Evolutionary conservation across 2,888 invertebrate species (phyloP), one percentile per base, ranked within the genome.

Genomic region (Pristionchus arcanus): DNA sequence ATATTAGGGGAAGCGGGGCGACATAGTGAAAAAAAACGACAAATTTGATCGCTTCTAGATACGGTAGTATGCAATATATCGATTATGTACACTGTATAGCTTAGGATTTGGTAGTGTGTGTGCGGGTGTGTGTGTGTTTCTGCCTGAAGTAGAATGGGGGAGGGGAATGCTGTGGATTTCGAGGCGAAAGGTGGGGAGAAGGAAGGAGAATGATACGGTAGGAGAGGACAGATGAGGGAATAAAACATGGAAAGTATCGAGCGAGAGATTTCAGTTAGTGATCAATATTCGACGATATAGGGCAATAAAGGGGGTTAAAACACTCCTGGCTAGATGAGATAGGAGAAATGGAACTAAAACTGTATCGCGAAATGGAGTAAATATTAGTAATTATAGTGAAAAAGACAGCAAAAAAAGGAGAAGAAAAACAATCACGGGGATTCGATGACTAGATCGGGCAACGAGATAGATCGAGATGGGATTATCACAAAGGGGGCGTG

Each of bases 51-150:
- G 68, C 31, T 31, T 68, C 28, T 25, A 15, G 31, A 34, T 71
- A 34, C 34, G 31, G 31, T 31, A 34, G 71, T 71, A 34, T 71
- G 71, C 34, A 34, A 34, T 71, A 34, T 71, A 81, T 81, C 81
- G 81, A 81, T 81, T 81, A 81, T 81, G 81, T 81, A 81, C 81
- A 81, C 81, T 81, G 81, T 81, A 81, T 81, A 81, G n/a, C 49
- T 25, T 63, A 16, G 71, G 34, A 81, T 81, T 81, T 81, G n/a
- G 81, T 77, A 77, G 74, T 28, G 34, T 68, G 28, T 49, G 9
- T 49, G 9, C 13, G 42, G 3, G 42, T 49, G 42, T 49, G 42
- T 49, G 9, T 49, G 42, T 55, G 71, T 74, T 81, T 81, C 81
- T 49, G 42, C 81, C 81, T 81, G 81, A 81, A 37, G 74, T 21